A percentile compares a stretch with the other conserved stretches of the same genome.
Conservation (phyloP, 2,888 invertebrate species). For the Druceiella hillmani region DNA sequence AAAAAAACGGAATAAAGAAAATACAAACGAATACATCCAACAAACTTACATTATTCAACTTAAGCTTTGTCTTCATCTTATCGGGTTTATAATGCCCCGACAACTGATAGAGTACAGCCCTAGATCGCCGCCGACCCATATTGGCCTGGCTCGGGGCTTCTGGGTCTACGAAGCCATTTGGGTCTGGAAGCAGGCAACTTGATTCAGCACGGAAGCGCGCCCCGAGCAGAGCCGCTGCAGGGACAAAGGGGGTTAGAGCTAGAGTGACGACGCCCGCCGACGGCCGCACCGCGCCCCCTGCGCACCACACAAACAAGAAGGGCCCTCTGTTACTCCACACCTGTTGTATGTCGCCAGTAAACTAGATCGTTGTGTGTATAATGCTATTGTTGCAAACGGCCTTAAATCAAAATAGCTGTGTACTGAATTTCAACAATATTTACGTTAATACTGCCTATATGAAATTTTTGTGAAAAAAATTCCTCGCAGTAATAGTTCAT, state of each 20-base stretch:
- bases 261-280: slow-evolving; percentile 56
- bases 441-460: too few relatives aligned
- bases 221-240: slow-evolving; percentile 73
- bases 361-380: too few relatives aligned
- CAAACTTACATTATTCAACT: slow-evolving; percentile 91
- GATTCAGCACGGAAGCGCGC: slow-evolving; percentile 75
- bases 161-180: slow-evolving; percentile 75
- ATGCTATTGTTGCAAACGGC: too few relatives aligned
- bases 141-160: slow-evolving; percentile 80
- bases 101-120: slow-evolving; percentile 93
- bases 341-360: neutral
- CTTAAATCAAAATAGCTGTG: too few relatives aligned
- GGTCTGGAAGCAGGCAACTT: slow-evolving; percentile 76
- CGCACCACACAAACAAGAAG: too few relatives aligned
- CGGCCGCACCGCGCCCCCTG: slow-evolving; percentile 55
- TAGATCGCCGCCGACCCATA: slow-evolving; percentile 86
- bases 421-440: too few relatives aligned
- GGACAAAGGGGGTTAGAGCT: slow-evolving; percentile 57
- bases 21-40: too few relatives aligned
- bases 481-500: too few relatives aligned
- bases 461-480: too few relatives aligned
- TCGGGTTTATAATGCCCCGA: slow-evolving; percentile 96
- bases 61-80: slow-evolving; percentile 88
- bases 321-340: neutral
- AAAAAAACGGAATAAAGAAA: too few relatives aligned